Base-by-base conservation (phyloP, 2,113 vertebrate genomes). In the Morone saxatilis region DNA sequence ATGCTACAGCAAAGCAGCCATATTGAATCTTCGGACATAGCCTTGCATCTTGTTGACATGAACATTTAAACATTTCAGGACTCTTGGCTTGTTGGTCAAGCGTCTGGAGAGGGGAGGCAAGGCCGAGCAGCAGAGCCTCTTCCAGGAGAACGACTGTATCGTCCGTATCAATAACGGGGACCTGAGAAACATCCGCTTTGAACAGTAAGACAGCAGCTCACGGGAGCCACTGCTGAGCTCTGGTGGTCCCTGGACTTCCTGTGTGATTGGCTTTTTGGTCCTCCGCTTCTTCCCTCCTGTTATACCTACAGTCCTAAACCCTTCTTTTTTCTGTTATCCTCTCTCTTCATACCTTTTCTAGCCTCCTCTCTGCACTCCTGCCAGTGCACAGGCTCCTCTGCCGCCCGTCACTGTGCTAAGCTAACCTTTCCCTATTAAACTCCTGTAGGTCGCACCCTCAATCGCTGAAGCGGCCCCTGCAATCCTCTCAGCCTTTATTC, bases 121-220 rank as follows among this genome's bases (percentile, higher is more conserved):
- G 95, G 97, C 98, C 11, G 97, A 99, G 88, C 97, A 97, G 85
- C 98, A 98, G 92, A 94, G 95, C 53, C 97, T 99, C 83, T 99
- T 99, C 94, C 96, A 95, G 86, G 98, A 99, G 95, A 98, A 98
- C 63, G 98, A 99, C 94, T 99, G 98, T 81, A 99, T 99, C 95
- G 94, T 99, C 87, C 95, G 96, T 88, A 99, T 99, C 95, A 99
- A 99, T 31, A 96, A 98, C 19, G 95, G 95, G 22, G 97, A 99
- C 94, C 96, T 99, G 92, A 94, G 97, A 59, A 98, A 97, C 83
- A 97, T 97, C 91, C 96, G 97, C 90, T 99, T 99, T 79, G 98
- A 99, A 95, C 97, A 99, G 98, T 99, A 97, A 97, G 98, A 95
- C 78, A 0, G 62, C 75, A n/a, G 53, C 79, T 51, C n/a, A 0